These are phyloP conservation scores for Leptura quadrifasciata DNA, from an alignment of 2,888 invertebrate species.

Conservation along the genomic window DNA sequence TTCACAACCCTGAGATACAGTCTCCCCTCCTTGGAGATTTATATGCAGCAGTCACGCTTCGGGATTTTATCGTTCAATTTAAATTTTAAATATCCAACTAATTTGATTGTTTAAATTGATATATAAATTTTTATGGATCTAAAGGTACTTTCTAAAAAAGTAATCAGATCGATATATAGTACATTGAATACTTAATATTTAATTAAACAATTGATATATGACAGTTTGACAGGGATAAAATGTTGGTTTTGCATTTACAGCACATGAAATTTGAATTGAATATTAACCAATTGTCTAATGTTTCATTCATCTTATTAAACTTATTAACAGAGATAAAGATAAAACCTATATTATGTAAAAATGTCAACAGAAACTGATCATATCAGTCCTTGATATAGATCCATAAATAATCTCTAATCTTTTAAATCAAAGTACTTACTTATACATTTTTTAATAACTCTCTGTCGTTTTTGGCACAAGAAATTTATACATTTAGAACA, in stretches of 20 bases:
- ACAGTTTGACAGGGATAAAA: slow-evolving; percentile 16
- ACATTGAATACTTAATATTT: slow-evolving; percentile 18
- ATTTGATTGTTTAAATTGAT: slow-evolving; percentile 48
- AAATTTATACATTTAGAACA: no score
- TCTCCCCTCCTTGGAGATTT: slow-evolving; percentile 43
- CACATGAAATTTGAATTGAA: neutral
- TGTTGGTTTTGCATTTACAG: neutral
- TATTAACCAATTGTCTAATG: neutral
- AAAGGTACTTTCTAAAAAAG: slow-evolving; percentile 39
- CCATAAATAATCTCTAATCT: slow-evolving; percentile 1
- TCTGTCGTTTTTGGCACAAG: no score
- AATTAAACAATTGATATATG: slow-evolving; percentile 23
- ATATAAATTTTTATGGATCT: slow-evolving; percentile 30
- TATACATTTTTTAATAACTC: neutral
- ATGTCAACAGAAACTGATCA: neutral
- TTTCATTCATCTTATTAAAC: slow-evolving; percentile 1
- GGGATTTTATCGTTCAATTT: slow-evolving; percentile 49
- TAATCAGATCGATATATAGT: slow-evolving; percentile 18
- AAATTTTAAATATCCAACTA: slow-evolving; percentile 48
- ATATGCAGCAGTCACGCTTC: slow-evolving; percentile 47
- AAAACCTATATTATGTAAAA: neutral
- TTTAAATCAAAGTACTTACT: slow-evolving; percentile 10
- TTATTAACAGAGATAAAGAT: neutral
- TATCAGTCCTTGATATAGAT: slow-evolving; percentile 12
- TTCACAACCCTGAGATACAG: slow-evolving; percentile 43